A percentile compares a stretch with the other conserved stretches of the same genome.
These are phyloP conservation scores for Hybognathus amarus DNA, from an alignment of 2,797 vertebrate genomes.

Conservation along the genomic window DNA sequence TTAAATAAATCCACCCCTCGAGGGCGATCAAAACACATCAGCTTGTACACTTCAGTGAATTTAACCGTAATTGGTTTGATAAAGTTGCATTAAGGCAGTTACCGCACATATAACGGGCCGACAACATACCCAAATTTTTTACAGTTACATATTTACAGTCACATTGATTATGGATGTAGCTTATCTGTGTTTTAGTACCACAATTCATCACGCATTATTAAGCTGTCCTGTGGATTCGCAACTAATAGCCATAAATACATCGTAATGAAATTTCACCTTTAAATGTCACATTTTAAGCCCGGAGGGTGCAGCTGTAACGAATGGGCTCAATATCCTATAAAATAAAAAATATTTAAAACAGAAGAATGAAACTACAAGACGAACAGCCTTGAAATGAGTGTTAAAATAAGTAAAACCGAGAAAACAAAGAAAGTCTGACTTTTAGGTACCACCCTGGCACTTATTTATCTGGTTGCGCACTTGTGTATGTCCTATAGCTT, in stretches of 20 bases:
- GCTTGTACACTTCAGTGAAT: conserved; percentile 18
- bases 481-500: conserved; percentile 36
- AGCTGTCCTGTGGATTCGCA: conserved; percentile 40
- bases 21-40: conserved; percentile 20
- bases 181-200: conserved; percentile 62
- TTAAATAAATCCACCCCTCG: conserved; percentile 9
- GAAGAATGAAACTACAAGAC: conserved; percentile 31
- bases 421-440: conserved; percentile 29
- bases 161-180: conserved; percentile 65
- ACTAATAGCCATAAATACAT: conserved; percentile 55
- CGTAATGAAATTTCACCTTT: conserved; percentile 36
- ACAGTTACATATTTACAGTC: conserved; percentile 61
- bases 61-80: conserved; percentile 28
- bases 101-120: conserved; percentile 43
- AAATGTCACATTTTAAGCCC: conserved; percentile 49
- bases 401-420: conserved; percentile 37
- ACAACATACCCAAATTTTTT: conserved; percentile 42
- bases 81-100: conserved; percentile 56
- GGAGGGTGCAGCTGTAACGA: conserved; percentile 32
- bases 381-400: conserved; percentile 17
- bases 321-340: conserved; percentile 1
- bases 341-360: conserved; percentile 28
- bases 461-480: conserved; percentile 33
- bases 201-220: conserved; percentile 51
- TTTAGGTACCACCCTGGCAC: conserved; percentile 50